Evolutionary conservation across 2,113 vertebrate species (phyloP).

Genomic region (Lagopus leucura): DNA sequence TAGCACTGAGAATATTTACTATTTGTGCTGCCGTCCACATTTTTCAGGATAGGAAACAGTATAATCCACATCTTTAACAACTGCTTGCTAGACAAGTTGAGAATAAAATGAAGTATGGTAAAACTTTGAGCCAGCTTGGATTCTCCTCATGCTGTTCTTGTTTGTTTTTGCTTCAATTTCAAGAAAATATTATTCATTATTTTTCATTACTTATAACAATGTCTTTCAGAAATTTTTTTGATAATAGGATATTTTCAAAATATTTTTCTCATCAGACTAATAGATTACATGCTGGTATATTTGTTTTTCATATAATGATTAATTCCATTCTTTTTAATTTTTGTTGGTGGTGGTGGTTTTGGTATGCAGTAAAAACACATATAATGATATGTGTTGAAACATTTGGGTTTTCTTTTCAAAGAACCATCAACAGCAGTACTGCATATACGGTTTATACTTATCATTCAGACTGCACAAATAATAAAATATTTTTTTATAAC

Average conservation of each 20-base stretch:
- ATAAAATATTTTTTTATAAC: not conserved
- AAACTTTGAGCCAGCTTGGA: not conserved
- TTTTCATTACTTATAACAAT: not conserved
- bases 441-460: not conserved
- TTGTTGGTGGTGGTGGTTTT: not conserved
- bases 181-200: not conserved
- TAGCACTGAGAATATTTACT: not conserved
- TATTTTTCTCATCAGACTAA: not conserved
- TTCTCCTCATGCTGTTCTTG: not conserved
- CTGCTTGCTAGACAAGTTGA: not conserved
- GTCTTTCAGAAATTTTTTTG: not conserved
- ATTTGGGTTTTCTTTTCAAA: not conserved
- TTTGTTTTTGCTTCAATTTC: not conserved
- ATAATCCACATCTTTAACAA: not conserved
- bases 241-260: not conserved
- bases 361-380: not conserved
- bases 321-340: not conserved
- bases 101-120: not conserved
- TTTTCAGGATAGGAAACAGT: not conserved
- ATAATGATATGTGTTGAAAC: not conserved
- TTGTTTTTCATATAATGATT: not conserved
- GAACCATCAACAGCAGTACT: not conserved
- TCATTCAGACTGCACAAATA: not conserved
- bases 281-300: not conserved
- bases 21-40: rapidly evolving